Evolutionary conservation across 2,888 invertebrate species (phyloP).

Genomic region (Leptopilina syphax): DNA sequence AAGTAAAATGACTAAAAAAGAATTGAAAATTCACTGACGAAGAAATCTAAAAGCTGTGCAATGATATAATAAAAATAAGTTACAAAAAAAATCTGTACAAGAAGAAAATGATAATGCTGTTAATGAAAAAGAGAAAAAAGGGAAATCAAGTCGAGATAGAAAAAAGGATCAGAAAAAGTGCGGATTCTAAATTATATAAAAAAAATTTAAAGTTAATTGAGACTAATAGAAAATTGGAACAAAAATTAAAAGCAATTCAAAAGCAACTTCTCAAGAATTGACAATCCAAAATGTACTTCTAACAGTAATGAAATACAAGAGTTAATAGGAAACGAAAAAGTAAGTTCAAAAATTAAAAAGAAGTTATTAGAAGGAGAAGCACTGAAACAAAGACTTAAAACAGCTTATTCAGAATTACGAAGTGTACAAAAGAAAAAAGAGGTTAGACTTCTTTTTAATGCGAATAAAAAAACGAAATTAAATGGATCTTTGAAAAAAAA

Average conservation of each 20-base stretch:
- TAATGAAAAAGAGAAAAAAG: neutral
- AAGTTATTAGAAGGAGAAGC: neutral
- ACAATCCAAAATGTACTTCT: neutral
- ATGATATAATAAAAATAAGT: neutral
- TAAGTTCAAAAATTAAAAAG: neutral
- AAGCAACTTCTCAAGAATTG: neutral
- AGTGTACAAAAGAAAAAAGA: neutral
- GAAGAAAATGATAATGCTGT: neutral
- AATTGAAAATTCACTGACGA: neutral
- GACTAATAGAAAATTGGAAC: neutral
- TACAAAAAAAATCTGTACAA: neutral
- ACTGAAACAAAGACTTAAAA: constrained; percentile 8
- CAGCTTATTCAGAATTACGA: neutral
- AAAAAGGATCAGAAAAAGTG: constrained; percentile 11
- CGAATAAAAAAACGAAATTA: neutral
- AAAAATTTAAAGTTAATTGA: neutral
- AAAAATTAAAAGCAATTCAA: neutral
- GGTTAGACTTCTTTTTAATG: neutral
- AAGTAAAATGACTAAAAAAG: neutral
- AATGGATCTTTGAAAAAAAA: neutral
- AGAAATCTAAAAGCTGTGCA: neutral
- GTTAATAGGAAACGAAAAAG: neutral
- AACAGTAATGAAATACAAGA: neutral
- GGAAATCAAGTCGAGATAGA: neutral
- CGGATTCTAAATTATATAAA: constrained; percentile 2